Base-by-base conservation (phyloP, 2,113 vertebrate species). In the Zosterops hypoxanthus region DNA sequence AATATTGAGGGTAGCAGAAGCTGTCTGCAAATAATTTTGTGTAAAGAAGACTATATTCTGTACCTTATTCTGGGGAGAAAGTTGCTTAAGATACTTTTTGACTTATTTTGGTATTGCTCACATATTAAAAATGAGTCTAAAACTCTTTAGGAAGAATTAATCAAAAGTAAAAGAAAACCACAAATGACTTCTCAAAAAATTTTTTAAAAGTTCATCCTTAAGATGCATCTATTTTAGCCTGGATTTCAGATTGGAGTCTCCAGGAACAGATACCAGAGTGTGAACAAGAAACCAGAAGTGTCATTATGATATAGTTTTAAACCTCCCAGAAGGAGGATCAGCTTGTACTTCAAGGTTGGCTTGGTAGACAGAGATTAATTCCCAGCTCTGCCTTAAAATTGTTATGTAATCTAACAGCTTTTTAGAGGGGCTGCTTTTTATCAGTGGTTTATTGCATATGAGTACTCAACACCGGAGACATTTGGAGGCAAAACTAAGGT, bases 1-100 rank as follows among this genome's bases (percentile, higher is more conserved):
- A 18, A 26, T 41, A 53, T 2, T 57, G 24, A 47, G 6, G 13
- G 5, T 12, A 59, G 28, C 8, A 44, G 18, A 81, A 72, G 3
- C 6, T 39, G 4, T n/a, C 36, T 52, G 6, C 7, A 16, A 81
- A 18, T 36, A 59, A 23, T 24, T 4, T 0, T n/a, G 1, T 18
- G 22, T 29, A 55, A 75, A 47, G 19, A 42, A 21, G 8, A 59
- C 14, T 70, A 83, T 34, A 17, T 82, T 52, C 25, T 47, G 2
- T 63, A 18, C 26, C 33, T 85, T 33, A 41, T 53, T 47, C 26
- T 68, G 21, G 15, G 10, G 71, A 78, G 7, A 55, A 46, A 50
- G 15, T 15, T 79, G 1, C 59, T 76, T 29, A 86, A 71, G 25
- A 55, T 20, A 63, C 0, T 1, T 64, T 50, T 64, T 50, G 6